Evolutionary conservation across 1,140 invertebrate genomes (phyloP).

Genomic region (Caenorhabditis latens): DNA sequence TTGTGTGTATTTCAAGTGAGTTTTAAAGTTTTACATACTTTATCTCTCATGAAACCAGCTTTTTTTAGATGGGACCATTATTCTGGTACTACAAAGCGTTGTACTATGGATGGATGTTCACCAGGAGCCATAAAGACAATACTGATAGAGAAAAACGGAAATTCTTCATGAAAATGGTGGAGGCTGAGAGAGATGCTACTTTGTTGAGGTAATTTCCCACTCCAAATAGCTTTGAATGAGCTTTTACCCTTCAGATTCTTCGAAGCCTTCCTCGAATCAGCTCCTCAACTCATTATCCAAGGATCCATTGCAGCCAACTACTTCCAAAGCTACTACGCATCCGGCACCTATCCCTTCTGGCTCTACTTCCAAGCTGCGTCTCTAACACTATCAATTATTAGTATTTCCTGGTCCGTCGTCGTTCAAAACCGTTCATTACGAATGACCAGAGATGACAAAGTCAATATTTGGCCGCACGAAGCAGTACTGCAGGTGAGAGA

Average conservation of each 20-base stretch:
- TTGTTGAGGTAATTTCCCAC: background rate
- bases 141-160: background rate
- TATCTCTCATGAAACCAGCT: background rate
- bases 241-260: conserved; percentile 9
- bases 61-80: conserved; percentile 50
- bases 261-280: conserved; percentile 62
- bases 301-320: conserved; percentile 54
- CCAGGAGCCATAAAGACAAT: background rate
- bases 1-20: conserved; percentile 18
- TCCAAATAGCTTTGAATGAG: background rate
- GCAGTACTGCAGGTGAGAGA: conserved; percentile 60
- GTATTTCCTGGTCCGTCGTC: conserved; percentile 59
- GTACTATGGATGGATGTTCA: conserved; percentile 50
- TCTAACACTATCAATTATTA: conserved; percentile 52
- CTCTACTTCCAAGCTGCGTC: conserved; percentile 57
- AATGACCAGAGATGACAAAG: conserved; percentile 54
- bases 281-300: conserved; percentile 61
- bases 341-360: conserved; percentile 36
- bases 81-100: conserved; percentile 58
- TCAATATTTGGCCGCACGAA: conserved; percentile 59
- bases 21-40: background rate
- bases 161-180: conserved; percentile 55
- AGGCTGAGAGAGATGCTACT: conserved; percentile 58
- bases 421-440: conserved; percentile 63
- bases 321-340: conserved; percentile 2